Evolutionary conservation across 2,888 invertebrate species (phyloP).

Genomic region (Oscheius sp.): DNA sequence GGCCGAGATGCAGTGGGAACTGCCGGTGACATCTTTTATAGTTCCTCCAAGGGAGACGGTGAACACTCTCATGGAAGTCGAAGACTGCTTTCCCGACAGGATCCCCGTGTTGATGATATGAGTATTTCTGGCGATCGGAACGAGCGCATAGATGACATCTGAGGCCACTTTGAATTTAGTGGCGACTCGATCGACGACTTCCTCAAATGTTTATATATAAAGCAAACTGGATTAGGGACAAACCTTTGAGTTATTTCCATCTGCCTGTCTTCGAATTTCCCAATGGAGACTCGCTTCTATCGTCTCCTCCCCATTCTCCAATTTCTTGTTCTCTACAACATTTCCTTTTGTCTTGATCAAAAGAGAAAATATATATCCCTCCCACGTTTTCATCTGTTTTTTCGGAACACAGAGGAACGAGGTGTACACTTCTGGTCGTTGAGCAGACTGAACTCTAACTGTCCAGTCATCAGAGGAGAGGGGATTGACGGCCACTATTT

Average conservation of each 20-base stretch:
- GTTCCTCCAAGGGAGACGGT: conserved; percentile 47
- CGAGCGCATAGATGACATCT: conserved; percentile 41
- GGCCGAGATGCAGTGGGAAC: conserved; percentile 61
- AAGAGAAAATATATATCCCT: conserved; percentile 47
- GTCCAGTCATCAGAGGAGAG: conserved; percentile 53
- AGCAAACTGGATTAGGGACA: background rate
- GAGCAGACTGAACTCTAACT: conserved; percentile 45
- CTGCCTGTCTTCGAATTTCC: conserved; percentile 22
- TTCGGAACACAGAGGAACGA: conserved; percentile 45
- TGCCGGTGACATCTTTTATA: conserved; percentile 57
- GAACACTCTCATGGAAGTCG: conserved; percentile 57
- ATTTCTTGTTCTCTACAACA: conserved; percentile 21
- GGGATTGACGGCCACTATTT: conserved; percentile 56
- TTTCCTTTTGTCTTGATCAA: conserved; percentile 36
- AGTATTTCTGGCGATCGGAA: conserved; percentile 39
- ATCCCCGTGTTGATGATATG: conserved; percentile 66
- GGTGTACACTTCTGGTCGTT: conserved; percentile 51
- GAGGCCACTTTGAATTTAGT: conserved; percentile 49
- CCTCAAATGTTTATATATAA: conserved; percentile 17
- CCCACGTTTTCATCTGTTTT: conserved; percentile 43
- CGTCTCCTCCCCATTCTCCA: conserved; percentile 25
- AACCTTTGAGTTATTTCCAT: conserved; percentile 21
- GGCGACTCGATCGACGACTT: conserved; percentile 39
- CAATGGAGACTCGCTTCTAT: conserved; percentile 27
- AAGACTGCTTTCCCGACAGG: conserved; percentile 58